Percentiles rank a stretch among this genome's conserved stretches.
phyloP scores from a whole-genome alignment of 2,888 invertebrate species.

The Pammene aurita region DNA sequence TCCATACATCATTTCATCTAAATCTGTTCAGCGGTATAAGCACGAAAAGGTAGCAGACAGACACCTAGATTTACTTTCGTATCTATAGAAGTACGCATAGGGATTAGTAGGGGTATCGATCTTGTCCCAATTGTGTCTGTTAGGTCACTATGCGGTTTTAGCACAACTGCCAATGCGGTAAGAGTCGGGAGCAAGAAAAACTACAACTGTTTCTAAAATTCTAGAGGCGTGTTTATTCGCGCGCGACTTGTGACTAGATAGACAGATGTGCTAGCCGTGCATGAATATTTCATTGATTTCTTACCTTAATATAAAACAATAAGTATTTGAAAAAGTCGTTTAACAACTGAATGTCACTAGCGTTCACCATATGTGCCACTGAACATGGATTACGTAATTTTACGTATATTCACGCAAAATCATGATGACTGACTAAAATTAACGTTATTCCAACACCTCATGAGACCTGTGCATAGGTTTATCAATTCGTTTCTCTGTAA shows the following conservation, averaged over 20 bases:
- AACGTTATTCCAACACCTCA: slow-evolving; percentile 18
- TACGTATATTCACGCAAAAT: slow-evolving; percentile 28
- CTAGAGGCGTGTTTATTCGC: not conserved
- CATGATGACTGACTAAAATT: slow-evolving; percentile 18
- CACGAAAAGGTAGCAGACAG: too few species aligned
- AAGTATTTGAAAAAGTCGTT: slow-evolving; percentile 2
- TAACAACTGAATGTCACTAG: slow-evolving; percentile 33
- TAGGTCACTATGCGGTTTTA: too few species aligned
- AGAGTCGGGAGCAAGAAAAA: too few species aligned
- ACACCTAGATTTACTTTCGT: too few species aligned
- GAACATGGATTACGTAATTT: not conserved
- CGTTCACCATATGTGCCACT: not conserved
- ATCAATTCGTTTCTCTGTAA: slow-evolving; percentile 26
- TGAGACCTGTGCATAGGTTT: slow-evolving; percentile 20
- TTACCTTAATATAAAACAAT: slow-evolving; percentile 32
- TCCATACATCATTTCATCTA: too few species aligned
- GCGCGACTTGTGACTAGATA: not conserved
- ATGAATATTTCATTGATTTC: not conserved
- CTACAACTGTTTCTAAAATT: not conserved
- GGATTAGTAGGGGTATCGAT: too few species aligned
- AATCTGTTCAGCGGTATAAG: too few species aligned
- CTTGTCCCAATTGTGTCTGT: too few species aligned
- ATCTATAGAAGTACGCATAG: too few species aligned
- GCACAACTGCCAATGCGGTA: too few species aligned
- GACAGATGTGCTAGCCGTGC: not conserved